Evolutionary conservation across 2,888 invertebrate genomes (phyloP).

Genomic region (Drosophila kuntzei): DNA sequence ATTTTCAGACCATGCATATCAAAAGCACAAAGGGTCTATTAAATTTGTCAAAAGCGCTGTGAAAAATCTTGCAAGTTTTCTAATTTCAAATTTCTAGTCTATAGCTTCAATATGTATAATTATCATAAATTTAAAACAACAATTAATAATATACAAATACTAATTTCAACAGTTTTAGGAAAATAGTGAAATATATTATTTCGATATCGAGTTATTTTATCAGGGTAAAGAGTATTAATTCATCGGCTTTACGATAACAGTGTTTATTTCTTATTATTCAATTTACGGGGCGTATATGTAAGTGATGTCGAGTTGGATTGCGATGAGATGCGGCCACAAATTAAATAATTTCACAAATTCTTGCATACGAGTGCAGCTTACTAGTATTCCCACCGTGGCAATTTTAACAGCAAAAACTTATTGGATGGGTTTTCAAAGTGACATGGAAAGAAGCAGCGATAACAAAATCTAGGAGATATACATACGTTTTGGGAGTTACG

Average conservation of each 20-base stretch:
- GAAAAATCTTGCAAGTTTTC: no score
- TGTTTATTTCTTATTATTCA: conserved; percentile 5
- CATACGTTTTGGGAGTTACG: neutral
- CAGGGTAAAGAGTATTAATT: conserved; percentile 11
- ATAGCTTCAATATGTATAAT: no score
- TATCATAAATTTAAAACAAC: no score
- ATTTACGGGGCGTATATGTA: conserved; percentile 38
- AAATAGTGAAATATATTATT: neutral
- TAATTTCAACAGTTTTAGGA: neutral
- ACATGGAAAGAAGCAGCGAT: conserved; percentile 2
- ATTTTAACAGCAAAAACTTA: conserved; percentile 16
- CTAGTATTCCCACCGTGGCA: conserved; percentile 62
- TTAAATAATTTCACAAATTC: conserved; percentile 68
- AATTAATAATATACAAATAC: neutral
- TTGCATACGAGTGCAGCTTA: conserved; percentile 40
- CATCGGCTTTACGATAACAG: neutral
- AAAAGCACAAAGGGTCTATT: no score
- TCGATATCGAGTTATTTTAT: neutral
- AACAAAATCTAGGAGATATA: neutral
- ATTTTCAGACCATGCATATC: no score
- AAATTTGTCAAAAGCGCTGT: no score
- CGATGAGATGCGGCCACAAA: conserved; percentile 52
- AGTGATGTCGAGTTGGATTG: conserved; percentile 39
- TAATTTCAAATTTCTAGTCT: no score
- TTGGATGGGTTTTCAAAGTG: conserved; percentile 20